Percentiles rank a stretch among this genome's conserved stretches.
phyloP scores from a whole-genome alignment of 2,797 vertebrate species.

The Cichlasoma orientale region DNA sequence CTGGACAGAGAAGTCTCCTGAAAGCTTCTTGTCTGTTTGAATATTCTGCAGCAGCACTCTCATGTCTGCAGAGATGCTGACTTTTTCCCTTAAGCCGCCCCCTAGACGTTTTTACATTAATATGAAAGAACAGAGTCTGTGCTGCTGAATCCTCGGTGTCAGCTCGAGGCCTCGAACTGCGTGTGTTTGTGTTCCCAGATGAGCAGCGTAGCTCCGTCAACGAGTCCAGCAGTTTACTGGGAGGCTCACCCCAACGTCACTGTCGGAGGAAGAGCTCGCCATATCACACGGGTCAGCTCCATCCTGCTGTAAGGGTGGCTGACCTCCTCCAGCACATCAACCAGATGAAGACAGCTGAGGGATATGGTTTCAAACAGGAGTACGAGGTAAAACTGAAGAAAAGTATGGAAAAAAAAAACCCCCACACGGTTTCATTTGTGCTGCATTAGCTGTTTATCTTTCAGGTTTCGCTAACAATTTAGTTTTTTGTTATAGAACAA shows the following conservation, averaged over 20 bases:
- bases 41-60: conserved; percentile 26
- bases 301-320: conserved; percentile 91
- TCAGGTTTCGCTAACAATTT: background rate
- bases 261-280: conserved; percentile 91
- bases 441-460: background rate
- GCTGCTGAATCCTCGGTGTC: background rate
- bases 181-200: conserved; percentile 70
- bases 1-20: conserved; percentile 40
- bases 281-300: conserved; percentile 94
- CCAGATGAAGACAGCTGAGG: conserved; percentile 96
- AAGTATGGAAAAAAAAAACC: background rate
- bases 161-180: background rate
- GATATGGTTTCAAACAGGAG: conserved; percentile 97
- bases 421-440: background rate
- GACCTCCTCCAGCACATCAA: conserved; percentile 98
- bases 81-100: conserved; percentile 9
- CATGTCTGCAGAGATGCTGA: conserved; percentile 19
- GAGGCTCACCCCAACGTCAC: conserved; percentile 87
- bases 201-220: conserved; percentile 91
- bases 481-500: too few species aligned
- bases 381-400: conserved; percentile 84
- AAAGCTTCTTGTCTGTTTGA: conserved; percentile 44
- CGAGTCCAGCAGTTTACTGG: conserved; percentile 92
- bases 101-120: conserved; percentile 34
- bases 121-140: background rate